Conservation (phyloP, 2,113 vertebrate species). For the Cyphomyrus plagiostoma region DNA sequence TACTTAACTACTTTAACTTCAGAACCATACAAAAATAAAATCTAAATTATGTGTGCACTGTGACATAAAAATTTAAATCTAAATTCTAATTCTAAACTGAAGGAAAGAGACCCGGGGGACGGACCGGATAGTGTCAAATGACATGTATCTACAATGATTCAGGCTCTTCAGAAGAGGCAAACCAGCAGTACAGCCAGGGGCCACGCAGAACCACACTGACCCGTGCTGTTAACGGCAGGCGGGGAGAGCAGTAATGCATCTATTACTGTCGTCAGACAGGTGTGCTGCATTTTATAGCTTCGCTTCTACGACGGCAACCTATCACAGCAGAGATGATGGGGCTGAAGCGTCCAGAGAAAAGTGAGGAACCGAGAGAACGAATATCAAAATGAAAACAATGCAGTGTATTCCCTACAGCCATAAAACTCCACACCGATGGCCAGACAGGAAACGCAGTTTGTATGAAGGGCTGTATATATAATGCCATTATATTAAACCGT, state of each 20-base stretch:
- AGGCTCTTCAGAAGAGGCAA: background rate
- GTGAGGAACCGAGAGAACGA: background rate
- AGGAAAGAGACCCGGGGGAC: background rate
- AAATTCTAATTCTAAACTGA: background rate
- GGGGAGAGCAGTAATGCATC: constrained; percentile 65
- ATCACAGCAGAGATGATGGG: constrained; percentile 51
- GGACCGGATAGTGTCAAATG: background rate
- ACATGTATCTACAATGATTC: background rate
- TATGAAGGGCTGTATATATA: background rate
- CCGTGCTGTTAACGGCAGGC: constrained; percentile 74
- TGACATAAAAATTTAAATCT: background rate
- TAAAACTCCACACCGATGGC: background rate
- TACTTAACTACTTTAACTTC: background rate
- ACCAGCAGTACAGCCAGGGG: constrained; percentile 71
- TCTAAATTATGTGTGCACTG: background rate
- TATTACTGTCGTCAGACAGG: constrained; percentile 79
- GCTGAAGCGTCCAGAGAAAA: constrained; percentile 72
- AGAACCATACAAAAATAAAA: background rate
- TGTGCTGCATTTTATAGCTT: constrained; percentile 80
- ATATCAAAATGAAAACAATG: background rate
- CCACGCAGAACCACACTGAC: constrained; percentile 79
- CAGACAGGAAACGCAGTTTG: background rate
- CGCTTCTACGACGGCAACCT: constrained; percentile 54
- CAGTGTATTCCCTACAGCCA: background rate
- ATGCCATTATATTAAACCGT: background rate